These are phyloP conservation scores for Drosophila subobscura DNA, from an alignment of 1,140 invertebrate species.

Conservation along the genomic window DNA sequence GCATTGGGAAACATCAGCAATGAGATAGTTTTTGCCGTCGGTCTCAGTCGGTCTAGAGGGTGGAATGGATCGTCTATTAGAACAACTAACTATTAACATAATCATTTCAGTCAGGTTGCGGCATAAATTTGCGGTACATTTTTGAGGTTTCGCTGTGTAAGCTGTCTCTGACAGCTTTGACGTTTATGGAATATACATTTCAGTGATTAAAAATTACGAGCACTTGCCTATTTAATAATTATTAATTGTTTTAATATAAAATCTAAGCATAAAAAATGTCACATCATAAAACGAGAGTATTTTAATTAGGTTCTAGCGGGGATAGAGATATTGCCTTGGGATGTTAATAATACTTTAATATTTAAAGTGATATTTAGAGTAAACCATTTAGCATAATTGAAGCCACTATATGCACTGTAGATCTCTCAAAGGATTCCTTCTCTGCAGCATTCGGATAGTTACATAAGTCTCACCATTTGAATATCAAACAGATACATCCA, in stretches of 20 bases:
- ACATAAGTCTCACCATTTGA: conserved; percentile 6
- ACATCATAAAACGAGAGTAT: neutral
- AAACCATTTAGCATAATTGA: too few species aligned
- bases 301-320: too few species aligned
- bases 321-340: too few species aligned
- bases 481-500: conserved; percentile 47
- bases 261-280: conserved; percentile 7
- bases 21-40: conserved; percentile 7
- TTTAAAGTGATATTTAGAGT: too few species aligned
- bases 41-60: conserved; percentile 5
- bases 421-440: too few species aligned
- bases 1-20: conserved; percentile 46
- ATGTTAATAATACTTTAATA: too few species aligned
- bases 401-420: too few species aligned
- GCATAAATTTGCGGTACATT: conserved; percentile 70
- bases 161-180: conserved; percentile 47
- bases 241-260: conserved; percentile 37
- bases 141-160: conserved; percentile 51
- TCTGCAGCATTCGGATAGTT: too few species aligned
- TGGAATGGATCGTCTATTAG: conserved; percentile 47
- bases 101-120: conserved; percentile 63
- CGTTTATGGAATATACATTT: conserved; percentile 40
- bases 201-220: conserved; percentile 41
- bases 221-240: conserved; percentile 60
- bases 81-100: conserved; percentile 72